Evolutionary conservation across 2,888 invertebrate genomes (phyloP), one percentile per base, ranked within the genome.

Genomic region (Diadegma fenestrale): DNA sequence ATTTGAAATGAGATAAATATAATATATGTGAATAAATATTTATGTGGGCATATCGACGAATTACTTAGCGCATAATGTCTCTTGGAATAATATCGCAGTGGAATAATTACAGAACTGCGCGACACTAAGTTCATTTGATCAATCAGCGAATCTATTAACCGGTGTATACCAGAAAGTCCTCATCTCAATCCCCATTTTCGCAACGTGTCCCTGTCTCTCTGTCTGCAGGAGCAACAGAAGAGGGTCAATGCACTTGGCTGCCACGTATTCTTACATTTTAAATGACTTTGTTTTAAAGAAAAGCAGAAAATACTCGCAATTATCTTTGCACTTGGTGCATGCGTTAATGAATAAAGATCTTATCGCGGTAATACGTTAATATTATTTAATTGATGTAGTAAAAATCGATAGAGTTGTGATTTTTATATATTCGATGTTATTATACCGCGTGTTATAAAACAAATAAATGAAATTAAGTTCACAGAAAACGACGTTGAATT

Each of bases 211-310:
- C 22, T 14, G 61, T 63, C 41, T 45, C 61, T 48, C 26, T 4
- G 14, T 69, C 17, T 33, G n/a, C 22, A 41, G 30, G 37, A 45
- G 8, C 19, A 61, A 33, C n/a, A 48, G 33, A 76, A 64, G 10
- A 66, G 69, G 58, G 77, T 82, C 77, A 72, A 78, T 82, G 77
- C 64, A 72, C 82, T 43, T 37, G 37, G 37, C 54, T 14, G 37
- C 22, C 33, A 17, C 22, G 30, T 58, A 66, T 64, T 78, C 64
- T 71, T 43, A 72, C 66, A 58, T 33, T 82, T 41, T 12, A 68
- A 73, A 77, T 22, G 17, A 48, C 14, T 43, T 10, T 48, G 43
- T 82, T 82, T 77, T 43, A 5, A 71, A 22, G 41, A 51, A 30
- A 68, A 51, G 71, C 43, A 72, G 33, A 75, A 5, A 33, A 14